phyloP scores from a whole-genome alignment of 2,888 invertebrate species.

The Drosophila paranaensis region DNA sequence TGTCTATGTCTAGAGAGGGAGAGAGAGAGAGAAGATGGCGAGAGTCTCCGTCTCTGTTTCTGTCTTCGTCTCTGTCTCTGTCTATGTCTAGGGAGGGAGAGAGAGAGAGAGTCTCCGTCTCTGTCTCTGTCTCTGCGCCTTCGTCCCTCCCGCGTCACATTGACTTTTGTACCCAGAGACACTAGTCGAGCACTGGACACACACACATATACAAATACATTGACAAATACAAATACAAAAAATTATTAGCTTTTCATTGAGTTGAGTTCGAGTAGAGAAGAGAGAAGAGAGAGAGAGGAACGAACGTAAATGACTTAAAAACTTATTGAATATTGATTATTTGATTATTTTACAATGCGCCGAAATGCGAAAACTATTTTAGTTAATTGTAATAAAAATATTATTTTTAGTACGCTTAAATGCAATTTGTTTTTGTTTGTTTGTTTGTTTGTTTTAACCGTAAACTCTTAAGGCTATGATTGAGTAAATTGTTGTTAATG shows the following conservation, averaged over 20 bases:
- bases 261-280: conserved; percentile 48
- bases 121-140: conserved; percentile 6
- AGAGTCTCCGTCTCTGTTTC: too few relatives aligned
- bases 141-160: conserved; percentile 42
- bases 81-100: too few relatives aligned
- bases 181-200: conserved; percentile 43
- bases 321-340: conserved; percentile 51
- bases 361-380: conserved; percentile 65
- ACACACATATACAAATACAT: conserved; percentile 80
- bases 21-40: not conserved
- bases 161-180: conserved; percentile 62
- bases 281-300: conserved; percentile 34
- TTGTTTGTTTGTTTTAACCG: conserved; percentile 64
- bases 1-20: too few relatives aligned
- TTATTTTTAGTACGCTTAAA: conserved; percentile 74
- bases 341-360: conserved; percentile 65
- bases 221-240: conserved; percentile 71
- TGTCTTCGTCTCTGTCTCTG: too few relatives aligned
- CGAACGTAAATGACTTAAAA: conserved; percentile 25
- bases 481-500: conserved; percentile 55
- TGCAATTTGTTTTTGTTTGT: conserved; percentile 84
- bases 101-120: conserved; percentile 12
- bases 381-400: conserved; percentile 53
- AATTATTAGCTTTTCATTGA: conserved; percentile 37
- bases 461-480: conserved; percentile 69